Conservation (phyloP, 2,888 invertebrate species). For the Pristionchus arcanus region DNA sequence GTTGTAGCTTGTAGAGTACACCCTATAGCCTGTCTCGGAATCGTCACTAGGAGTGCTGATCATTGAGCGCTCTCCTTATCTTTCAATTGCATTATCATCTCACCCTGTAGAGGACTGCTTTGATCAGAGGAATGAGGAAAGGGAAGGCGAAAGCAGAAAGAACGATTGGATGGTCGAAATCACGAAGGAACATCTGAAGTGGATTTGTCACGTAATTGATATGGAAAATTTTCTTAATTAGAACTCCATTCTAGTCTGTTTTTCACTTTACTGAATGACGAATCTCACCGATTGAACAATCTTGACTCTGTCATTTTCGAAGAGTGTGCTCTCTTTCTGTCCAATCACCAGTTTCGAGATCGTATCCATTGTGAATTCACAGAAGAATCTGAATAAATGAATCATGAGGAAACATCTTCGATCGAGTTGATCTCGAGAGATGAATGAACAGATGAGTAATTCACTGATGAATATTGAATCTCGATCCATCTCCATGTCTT, state of each 20-base stretch:
- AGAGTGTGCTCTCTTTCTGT: conserved; percentile 35
- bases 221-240: background rate
- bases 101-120: conserved; percentile 46
- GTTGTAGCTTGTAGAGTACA: conserved; percentile 27
- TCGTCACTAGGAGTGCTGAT: background rate
- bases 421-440: background rate
- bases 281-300: conserved; percentile 22
- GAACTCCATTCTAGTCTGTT: background rate
- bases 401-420: background rate
- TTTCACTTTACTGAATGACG: background rate
- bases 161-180: conserved; percentile 36
- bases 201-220: background rate
- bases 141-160: conserved; percentile 30
- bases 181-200: conserved; percentile 30
- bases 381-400: conserved; percentile 30
- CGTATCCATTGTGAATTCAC: conserved; percentile 44
- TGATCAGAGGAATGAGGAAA: conserved; percentile 24
- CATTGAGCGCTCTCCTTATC: background rate
- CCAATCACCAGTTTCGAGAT: conserved; percentile 33
- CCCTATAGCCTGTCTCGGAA: conserved; percentile 3
- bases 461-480: conserved; percentile 52
- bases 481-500: conserved; percentile 35
- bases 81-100: background rate
- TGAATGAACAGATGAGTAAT: background rate
- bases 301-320: background rate